These are phyloP conservation scores for Pelusios castaneus DNA, from an alignment of 2,113 vertebrate genomes.

Conservation along the genomic window DNA sequence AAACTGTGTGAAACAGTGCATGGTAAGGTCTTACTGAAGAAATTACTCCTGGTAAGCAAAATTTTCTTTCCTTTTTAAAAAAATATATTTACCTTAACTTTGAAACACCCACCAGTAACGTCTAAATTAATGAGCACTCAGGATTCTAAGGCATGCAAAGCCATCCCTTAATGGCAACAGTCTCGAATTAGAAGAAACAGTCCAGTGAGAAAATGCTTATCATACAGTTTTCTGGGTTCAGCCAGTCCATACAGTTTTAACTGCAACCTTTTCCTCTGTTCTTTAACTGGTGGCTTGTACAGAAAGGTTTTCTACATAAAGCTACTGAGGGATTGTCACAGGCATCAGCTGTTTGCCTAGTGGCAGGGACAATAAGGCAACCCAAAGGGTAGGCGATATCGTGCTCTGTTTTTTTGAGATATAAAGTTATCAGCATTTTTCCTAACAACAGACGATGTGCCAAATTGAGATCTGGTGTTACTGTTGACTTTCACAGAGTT, in stretches of 20 bases:
- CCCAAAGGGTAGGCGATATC: neutral
- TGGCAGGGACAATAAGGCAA: fast-evolving
- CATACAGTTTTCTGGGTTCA: neutral
- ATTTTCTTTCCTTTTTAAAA: neutral
- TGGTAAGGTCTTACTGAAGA: neutral
- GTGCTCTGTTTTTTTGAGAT: fast-evolving
- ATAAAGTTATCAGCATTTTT: neutral
- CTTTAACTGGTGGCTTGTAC: neutral
- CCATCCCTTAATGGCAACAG: neutral
- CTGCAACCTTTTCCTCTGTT: fast-evolving
- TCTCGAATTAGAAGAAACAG: neutral
- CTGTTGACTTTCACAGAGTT: neutral
- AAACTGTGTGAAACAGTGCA: neutral
- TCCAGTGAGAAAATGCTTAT: neutral
- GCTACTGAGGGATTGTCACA: neutral
- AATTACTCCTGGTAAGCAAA: slow-evolving; percentile 60
- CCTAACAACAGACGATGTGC: neutral
- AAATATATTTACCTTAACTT: neutral
- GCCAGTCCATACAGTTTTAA: fast-evolving
- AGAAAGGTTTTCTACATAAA: fast-evolving
- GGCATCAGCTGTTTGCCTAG: neutral
- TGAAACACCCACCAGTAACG: slow-evolving; percentile 28
- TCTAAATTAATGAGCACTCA: neutral
- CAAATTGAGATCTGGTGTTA: neutral
- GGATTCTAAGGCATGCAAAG: neutral